Evolutionary conservation across 2,797 vertebrate species (phyloP), one percentile per base, ranked within the genome.

Genomic region (Myiotriccus ornatus): DNA sequence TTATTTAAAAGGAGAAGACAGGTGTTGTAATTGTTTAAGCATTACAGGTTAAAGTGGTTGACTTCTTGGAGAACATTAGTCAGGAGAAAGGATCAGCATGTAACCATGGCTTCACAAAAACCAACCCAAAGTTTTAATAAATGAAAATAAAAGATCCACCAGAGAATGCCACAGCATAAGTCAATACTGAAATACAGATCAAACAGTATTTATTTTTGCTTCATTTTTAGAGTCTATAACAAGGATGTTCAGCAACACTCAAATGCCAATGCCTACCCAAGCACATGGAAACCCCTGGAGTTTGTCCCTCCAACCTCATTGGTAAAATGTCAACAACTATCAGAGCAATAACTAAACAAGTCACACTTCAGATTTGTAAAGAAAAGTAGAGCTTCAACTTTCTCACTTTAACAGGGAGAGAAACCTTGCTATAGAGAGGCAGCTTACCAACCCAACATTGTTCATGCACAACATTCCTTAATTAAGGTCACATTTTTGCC

Each of bases 141-240:
- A 68, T 34, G 73, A 79, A 81, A 91, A 59, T n/a, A 63, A 83
- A 93, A 90, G 50, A 73, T 34, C 47, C 44, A 77, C 56, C 63
- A 83, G 67, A 79, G 68, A 95, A 75, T 70, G 70, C 28, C 71
- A 92, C 70, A 83, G 84, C 73, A 32, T n/a, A 91, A 78, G 19
- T 63, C 89, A 92, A 44, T 82, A 80, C 34, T 80, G 81, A 89
- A 93, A 90, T 74, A 84, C 39, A 92, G 75, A 57, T 89, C 81
- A 93, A 95, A 95, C 90, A 93, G 83, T 50, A 87, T 92, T 96
- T 95, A 94, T 96, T 96, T 88, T 95, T 94, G 56, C 84, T 84
- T 92, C 55, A 93, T 85, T 69, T 94, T 85, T 69, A 84, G 67
- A 92, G 46, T 93, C 81, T 84, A 14, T 64, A 84, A 93, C 76